Evolutionary conservation across 2,113 vertebrate species (phyloP).

Genomic region (Chamaetylas fuelleborni): DNA sequence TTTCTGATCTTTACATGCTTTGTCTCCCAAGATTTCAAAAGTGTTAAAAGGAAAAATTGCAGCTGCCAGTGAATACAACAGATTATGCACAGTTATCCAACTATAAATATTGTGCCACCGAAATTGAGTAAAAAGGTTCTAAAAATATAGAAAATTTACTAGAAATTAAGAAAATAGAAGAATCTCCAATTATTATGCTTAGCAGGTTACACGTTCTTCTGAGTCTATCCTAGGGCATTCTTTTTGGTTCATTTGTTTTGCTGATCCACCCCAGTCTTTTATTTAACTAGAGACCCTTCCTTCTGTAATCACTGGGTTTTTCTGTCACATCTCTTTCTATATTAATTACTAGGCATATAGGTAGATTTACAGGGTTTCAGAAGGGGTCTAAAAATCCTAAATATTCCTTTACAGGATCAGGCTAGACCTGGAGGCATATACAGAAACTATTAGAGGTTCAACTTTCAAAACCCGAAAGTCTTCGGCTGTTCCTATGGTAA

Average conservation of each 20-base stretch:
- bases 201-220: neutral
- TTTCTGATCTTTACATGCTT: neutral
- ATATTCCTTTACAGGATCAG: neutral
- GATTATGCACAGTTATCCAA: neutral
- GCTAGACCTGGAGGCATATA: neutral
- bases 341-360: neutral
- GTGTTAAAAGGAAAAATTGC: neutral
- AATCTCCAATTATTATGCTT: neutral
- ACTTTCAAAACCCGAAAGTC: neutral
- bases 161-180: neutral
- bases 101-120: neutral
- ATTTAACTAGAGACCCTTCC: neutral
- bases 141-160: neutral
- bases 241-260: neutral
- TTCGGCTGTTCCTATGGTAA: conserved; percentile 23
- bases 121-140: neutral
- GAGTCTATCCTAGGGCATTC: neutral
- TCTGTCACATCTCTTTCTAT: neutral
- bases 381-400: neutral
- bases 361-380: neutral
- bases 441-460: conserved; percentile 8
- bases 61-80: neutral
- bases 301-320: neutral
- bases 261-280: neutral
- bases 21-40: neutral